phyloP scores from a whole-genome alignment of 2,113 vertebrate species.

The Microcebus griseorufus region DNA sequence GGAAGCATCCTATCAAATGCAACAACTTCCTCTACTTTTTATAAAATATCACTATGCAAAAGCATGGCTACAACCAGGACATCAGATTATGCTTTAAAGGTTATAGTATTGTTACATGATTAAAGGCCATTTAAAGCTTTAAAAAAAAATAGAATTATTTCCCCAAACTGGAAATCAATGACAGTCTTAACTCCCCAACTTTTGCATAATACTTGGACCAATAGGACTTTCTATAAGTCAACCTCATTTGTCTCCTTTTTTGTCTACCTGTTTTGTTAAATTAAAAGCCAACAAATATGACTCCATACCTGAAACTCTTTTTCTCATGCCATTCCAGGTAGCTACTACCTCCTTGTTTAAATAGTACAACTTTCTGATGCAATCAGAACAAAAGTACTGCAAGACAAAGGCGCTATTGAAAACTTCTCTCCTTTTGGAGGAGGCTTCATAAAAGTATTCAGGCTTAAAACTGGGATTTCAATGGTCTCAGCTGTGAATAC shows the following conservation, averaged over 20 bases:
- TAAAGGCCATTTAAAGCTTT: not conserved
- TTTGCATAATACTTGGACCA: not conserved
- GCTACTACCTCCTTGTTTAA: slow-evolving; percentile 58
- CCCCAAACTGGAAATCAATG: not conserved
- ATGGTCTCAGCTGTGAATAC: not conserved
- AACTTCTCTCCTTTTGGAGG: slow-evolving; percentile 44
- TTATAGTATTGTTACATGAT: not conserved
- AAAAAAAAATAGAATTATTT: not conserved
- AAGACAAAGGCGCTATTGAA: slow-evolving; percentile 82
- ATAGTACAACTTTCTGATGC: slow-evolving; percentile 37
- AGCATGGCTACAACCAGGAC: slow-evolving; percentile 25
- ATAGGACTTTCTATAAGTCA: not conserved
- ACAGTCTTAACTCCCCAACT: not conserved
- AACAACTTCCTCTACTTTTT: slow-evolving; percentile 60
- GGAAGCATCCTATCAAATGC: slow-evolving; percentile 41
- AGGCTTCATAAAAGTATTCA: slow-evolving; percentile 77
- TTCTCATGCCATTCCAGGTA: not conserved
- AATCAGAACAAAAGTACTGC: slow-evolving; percentile 43
- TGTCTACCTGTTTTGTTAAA: slow-evolving; percentile 25
- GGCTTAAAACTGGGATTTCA: slow-evolving; percentile 75
- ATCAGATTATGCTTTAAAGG: slow-evolving; percentile 40
- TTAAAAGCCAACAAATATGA: slow-evolving; percentile 14
- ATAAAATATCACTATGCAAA: slow-evolving; percentile 58
- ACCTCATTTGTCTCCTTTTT: not conserved
- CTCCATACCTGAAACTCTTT: slow-evolving; percentile 58